These are phyloP conservation scores for Sebastes trivittatus DNA, from an alignment of 2,797 vertebrate genomes.

Conservation along the genomic window DNA sequence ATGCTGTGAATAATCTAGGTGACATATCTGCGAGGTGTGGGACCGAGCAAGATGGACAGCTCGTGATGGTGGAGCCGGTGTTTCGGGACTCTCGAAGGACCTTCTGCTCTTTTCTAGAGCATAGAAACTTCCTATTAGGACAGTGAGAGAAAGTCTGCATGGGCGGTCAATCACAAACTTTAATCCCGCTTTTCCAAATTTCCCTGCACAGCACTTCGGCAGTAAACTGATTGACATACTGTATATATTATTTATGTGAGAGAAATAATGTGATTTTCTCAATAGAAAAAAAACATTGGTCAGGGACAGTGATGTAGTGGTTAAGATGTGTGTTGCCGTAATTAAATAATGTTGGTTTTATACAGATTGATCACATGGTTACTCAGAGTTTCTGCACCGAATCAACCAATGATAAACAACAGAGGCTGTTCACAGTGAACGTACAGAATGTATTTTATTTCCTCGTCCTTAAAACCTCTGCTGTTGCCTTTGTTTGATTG, in stretches of 20 bases:
- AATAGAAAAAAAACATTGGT: background rate
- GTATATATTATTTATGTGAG: background rate
- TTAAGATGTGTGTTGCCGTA: background rate
- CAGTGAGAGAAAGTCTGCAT: background rate
- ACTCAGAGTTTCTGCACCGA: background rate
- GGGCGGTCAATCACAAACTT: background rate
- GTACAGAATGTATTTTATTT: background rate
- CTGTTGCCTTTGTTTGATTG: background rate
- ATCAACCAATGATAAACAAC: background rate
- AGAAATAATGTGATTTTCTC: background rate
- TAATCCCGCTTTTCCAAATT: background rate
- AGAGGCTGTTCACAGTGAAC: background rate
- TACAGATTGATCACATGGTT: background rate
- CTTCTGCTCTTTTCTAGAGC: constrained; percentile 4
- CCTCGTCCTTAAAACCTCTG: background rate
- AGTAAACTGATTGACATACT: background rate
- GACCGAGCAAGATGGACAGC: background rate
- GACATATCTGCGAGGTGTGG: constrained; percentile 42
- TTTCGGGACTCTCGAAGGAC: constrained; percentile 25
- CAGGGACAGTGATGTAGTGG: background rate
- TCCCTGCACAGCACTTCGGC: background rate
- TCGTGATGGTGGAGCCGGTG: background rate
- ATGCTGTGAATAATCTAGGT: constrained; percentile 59
- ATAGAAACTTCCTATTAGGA: background rate
- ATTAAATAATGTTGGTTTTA: background rate